phyloP scores from a whole-genome alignment of 2,888 invertebrate genomes.

The Pristionchus japonicus region DNA sequence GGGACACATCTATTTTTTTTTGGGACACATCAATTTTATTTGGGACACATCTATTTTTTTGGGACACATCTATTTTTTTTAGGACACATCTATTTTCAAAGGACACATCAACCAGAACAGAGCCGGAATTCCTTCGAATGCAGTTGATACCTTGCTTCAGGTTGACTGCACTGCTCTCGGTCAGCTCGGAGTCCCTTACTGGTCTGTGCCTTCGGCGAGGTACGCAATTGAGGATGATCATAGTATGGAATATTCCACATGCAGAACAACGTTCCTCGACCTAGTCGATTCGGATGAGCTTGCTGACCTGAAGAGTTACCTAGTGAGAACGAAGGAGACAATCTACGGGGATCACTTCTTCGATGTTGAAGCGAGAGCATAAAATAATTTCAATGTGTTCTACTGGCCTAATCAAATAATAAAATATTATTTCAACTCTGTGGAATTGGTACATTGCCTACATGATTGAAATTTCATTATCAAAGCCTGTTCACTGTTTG shows the following conservation, averaged over 20 bases:
- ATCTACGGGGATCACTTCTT: neutral
- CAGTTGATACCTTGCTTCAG: no score
- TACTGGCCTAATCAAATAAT: neutral
- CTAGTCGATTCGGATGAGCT: conserved; percentile 6
- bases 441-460: no score
- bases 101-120: neutral
- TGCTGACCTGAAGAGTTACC: neutral
- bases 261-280: neutral
- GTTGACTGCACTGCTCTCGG: conserved; percentile 24
- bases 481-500: neutral
- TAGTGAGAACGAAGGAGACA: neutral
- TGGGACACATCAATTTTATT: no score
- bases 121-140: no score
- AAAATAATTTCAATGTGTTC: neutral
- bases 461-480: no score
- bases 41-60: no score
- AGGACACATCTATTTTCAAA: no score
- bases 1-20: no score
- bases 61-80: no score
- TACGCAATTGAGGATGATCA: neutral
- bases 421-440: neutral
- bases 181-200: neutral
- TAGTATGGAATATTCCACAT: neutral
- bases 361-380: neutral
- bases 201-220: neutral